Evolutionary conservation across 1,140 invertebrate genomes (phyloP).

Genomic region (Philaenus spumarius): DNA sequence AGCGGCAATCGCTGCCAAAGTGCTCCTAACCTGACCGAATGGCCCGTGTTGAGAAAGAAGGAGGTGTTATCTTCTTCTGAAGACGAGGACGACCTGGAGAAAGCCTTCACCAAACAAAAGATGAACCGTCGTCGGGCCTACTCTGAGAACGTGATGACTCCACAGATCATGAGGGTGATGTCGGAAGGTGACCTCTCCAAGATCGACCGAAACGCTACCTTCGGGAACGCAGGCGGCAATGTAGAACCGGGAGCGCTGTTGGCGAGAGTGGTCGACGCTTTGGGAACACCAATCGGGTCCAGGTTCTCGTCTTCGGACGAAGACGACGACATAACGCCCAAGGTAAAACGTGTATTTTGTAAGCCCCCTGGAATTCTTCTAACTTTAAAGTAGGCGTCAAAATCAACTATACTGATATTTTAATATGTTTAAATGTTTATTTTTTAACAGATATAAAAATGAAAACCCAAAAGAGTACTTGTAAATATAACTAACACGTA

Average conservation of each 20-base stretch:
- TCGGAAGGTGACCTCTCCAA: conserved; percentile 68
- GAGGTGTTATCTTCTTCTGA: conserved; percentile 5
- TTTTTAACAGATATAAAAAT: too few species aligned
- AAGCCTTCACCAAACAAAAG: conserved; percentile 18
- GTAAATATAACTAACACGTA: too few species aligned
- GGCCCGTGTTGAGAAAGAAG: conserved; percentile 24
- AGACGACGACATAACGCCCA: conserved; percentile 15
- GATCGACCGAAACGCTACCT: conserved; percentile 70
- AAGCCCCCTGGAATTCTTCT: too few species aligned
- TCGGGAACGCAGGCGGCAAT: conserved; percentile 41
- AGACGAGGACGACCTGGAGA: conserved; percentile 23
- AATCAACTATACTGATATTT: too few species aligned
- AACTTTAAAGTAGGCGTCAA: too few species aligned
- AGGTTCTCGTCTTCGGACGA: conserved; percentile 15
- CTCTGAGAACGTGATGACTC: conserved; percentile 25
- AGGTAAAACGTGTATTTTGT: neutral
- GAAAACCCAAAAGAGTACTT: too few species aligned
- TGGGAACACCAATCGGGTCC: conserved; percentile 41
- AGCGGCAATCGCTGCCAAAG: conserved; percentile 20
- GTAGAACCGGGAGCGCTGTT: conserved; percentile 64
- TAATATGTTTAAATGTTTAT: too few species aligned
- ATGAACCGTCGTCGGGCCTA: conserved; percentile 24
- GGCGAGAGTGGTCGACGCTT: conserved; percentile 63
- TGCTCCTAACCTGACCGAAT: conserved; percentile 30
- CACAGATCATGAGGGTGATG: conserved; percentile 42